Percentiles rank a stretch among this genome's conserved stretches.
These are phyloP conservation scores for Odontocolon sp. DNA, from an alignment of 2,888 invertebrate genomes.

Conservation along the genomic window DNA sequence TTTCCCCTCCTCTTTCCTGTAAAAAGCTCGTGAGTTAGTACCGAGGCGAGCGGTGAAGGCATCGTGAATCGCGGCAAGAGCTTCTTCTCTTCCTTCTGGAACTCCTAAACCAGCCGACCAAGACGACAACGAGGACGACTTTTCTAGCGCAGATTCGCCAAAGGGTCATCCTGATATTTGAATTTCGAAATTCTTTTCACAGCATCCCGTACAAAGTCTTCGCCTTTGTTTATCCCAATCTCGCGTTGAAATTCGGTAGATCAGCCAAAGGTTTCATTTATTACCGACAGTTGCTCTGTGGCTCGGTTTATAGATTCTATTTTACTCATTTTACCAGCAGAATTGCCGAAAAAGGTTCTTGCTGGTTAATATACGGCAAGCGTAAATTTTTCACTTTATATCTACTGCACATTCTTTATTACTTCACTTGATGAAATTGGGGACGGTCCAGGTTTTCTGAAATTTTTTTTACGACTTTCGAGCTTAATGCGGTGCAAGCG, in stretches of 20 bases:
- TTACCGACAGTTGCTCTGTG: no score
- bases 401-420: not conserved
- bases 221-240: constrained; percentile 7
- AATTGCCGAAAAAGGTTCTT: no score
- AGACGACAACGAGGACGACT: constrained; percentile 10
- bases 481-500: constrained; percentile 8
- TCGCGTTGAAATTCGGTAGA: no score
- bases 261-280: no score
- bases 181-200: no score
- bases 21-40: constrained; percentile 62
- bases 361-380: not conserved
- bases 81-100: constrained; percentile 28
- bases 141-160: constrained; percentile 39
- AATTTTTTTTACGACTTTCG: constrained; percentile 6
- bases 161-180: no score
- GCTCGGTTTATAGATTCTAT: no score
- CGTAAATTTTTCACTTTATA: constrained; percentile 21
- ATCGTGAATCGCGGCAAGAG: constrained; percentile 59
- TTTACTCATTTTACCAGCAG: no score
- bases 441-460: not conserved
- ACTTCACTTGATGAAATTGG: not conserved
- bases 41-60: constrained; percentile 58
- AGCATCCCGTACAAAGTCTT: constrained; percentile 11
- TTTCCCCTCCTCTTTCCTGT: constrained; percentile 32
- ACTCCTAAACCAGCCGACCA: constrained; percentile 1